A percentile compares a stretch with the other conserved stretches of the same genome.
phyloP scores from a whole-genome alignment of 2,113 vertebrate genomes.

The Tupaia tana region DNA sequence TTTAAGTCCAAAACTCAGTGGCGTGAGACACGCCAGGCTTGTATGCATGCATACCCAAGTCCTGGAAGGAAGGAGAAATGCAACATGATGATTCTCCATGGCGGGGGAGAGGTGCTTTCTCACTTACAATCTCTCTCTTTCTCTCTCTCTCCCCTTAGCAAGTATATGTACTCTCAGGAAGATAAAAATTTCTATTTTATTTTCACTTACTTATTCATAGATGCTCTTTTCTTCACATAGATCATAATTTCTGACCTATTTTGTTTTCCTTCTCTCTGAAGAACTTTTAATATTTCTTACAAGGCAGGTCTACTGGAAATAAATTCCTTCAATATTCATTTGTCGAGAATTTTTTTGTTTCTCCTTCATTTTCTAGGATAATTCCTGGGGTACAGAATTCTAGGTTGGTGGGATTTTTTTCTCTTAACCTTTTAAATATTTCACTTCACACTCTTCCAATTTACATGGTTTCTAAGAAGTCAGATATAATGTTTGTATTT shows the following conservation, averaged over 20 bases:
- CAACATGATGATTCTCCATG: too few relatives aligned
- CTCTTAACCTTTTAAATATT: background rate
- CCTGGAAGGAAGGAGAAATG: too few relatives aligned
- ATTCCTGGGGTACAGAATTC: background rate
- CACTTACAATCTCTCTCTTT: too few relatives aligned
- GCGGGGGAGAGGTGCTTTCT: too few relatives aligned
- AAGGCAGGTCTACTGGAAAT: too few relatives aligned
- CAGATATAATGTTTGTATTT: background rate
- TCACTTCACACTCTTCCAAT: background rate
- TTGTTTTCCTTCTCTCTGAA: background rate
- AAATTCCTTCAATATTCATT: too few relatives aligned
- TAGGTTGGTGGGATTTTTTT: background rate
- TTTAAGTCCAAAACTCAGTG: too few relatives aligned
- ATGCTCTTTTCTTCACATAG: background rate
- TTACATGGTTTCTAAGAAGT: background rate
- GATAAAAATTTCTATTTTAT: background rate
- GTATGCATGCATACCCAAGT: too few relatives aligned
- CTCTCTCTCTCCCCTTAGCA: too few relatives aligned
- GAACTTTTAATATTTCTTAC: background rate
- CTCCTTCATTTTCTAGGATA: background rate
- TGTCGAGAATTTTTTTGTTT: background rate
- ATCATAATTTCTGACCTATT: background rate
- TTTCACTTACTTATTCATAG: background rate
- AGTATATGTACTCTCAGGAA: background rate
- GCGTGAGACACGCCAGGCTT: too few relatives aligned